Evolutionary conservation across 2,797 vertebrate genomes (phyloP), one percentile per base, ranked within the genome.

Genomic region (Pipistrellus nathusii): DNA sequence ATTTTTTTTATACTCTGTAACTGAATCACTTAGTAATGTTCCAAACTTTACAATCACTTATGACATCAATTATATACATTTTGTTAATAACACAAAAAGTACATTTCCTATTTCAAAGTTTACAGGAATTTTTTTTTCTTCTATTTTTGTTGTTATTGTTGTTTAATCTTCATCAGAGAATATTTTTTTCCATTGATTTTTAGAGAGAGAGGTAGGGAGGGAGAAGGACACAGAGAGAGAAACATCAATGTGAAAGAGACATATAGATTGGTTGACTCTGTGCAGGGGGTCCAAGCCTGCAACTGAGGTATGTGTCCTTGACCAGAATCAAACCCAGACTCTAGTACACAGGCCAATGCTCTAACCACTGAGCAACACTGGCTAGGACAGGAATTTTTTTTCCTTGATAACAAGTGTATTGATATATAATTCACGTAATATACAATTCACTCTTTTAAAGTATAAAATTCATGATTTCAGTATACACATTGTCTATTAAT

Each of bases 11-110:
- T 98, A 99, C 96, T 98, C 99, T 35, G 97, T 98, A 93, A 99
- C 98, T 96, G 99, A 99, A 97, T 99, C 99, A 98, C 99, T 99
- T 81, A 99, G 98, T 85, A 99, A 95, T 57, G 98, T 99, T 94
- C 98, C 99, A 96, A 99, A 99, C 98, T 97, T 98, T 98, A 62
- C 99, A 99, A 95, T 99, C 99, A 38, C 99, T 99, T 98, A 99
- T 99, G 95, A 98, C 98, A 97, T 99, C 99, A 97, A 99, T 99
- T 98, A 99, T 99, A 96, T 98, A 97, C 82, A 98, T 98, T 94
- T 68, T 89, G 97, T 97, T 98, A 96, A 98, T 98, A 96, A 98
- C 96, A 98, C 98, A 93, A 99, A 99, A 21, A 99, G 99, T 98
- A 99, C 99, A 94, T 99, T 99, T 80, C 98, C 98, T 93, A 99